Evolutionary conservation across 2,113 vertebrate genomes (phyloP).

Genomic region (Phycodurus eques): DNA sequence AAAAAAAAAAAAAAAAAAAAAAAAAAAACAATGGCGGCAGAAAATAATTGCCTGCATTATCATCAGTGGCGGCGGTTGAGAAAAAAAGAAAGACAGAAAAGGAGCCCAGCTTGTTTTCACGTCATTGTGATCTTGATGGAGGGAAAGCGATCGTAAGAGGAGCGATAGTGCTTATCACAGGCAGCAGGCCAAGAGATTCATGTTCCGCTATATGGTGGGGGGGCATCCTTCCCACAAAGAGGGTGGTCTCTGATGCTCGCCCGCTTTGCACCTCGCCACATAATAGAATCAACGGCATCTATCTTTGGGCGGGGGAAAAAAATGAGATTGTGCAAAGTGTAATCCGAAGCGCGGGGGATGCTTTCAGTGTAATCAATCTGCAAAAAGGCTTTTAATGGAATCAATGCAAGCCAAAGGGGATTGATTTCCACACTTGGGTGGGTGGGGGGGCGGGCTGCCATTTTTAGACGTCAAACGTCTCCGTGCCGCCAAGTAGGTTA

Average conservation of each 20-base stretch:
- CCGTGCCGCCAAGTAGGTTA: constrained; percentile 63
- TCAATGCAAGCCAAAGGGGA: constrained; percentile 70
- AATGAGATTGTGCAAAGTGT: constrained; percentile 62
- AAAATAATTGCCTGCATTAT: constrained; percentile 26
- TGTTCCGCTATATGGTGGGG: constrained; percentile 20
- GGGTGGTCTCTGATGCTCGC: constrained; percentile 53
- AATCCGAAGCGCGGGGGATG: constrained; percentile 63
- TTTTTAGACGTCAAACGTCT: constrained; percentile 73
- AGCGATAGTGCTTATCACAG: constrained; percentile 58
- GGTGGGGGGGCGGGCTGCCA: constrained; percentile 38
- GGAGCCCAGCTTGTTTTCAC: constrained; percentile 22
- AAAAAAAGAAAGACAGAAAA: constrained; percentile 5
- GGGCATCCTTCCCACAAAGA: constrained; percentile 44
- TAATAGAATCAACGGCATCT: constrained; percentile 67
- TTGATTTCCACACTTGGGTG: constrained; percentile 61
- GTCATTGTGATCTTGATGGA: constrained; percentile 51
- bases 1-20: constrained; percentile 8
- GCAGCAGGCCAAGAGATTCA: constrained; percentile 43
- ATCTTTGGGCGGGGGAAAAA: constrained; percentile 54
- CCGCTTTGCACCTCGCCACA: constrained; percentile 51
- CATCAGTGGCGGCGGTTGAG: background rate
- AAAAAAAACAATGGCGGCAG: background rate
- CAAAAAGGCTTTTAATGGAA: constrained; percentile 79
- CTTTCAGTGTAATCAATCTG: constrained; percentile 77
- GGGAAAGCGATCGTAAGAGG: constrained; percentile 45